A percentile compares a stretch with the other conserved stretches of the same genome.
Conservation (phyloP, 2,797 vertebrate genomes). For the Chloroceryle amazona region DNA sequence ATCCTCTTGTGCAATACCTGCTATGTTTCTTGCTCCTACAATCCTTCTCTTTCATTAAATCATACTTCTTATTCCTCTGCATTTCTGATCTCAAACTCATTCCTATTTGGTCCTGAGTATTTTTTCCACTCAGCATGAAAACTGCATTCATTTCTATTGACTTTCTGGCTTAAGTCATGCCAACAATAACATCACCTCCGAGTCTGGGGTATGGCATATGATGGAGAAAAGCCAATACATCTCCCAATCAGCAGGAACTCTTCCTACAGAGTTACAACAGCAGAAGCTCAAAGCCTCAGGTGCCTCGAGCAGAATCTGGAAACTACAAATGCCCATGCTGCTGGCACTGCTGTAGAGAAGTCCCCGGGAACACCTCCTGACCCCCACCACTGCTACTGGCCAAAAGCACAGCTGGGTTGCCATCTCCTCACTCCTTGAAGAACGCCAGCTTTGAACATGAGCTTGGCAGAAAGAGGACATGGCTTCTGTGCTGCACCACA, state of each 20-base stretch:
- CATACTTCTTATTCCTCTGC: not conserved
- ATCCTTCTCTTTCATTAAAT: not conserved
- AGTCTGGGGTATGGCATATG: rapidly evolving
- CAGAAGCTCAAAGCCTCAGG: not conserved
- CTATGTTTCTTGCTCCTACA: not conserved
- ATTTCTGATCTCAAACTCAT: not conserved
- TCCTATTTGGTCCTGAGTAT: not conserved
- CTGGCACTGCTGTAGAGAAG: rapidly evolving
- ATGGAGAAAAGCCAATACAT: not conserved
- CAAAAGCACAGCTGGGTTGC: not conserved
- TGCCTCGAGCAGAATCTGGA: not conserved
- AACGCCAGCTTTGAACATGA: not conserved
- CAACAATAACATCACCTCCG: not conserved
- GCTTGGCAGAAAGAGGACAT: not conserved
- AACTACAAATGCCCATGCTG: rapidly evolving
- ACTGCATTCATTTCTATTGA: not conserved
- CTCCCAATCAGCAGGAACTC: not conserved
- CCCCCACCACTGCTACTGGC: rapidly evolving
- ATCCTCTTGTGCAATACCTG: not conserved
- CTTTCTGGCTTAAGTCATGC: not conserved
- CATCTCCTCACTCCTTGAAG: not conserved
- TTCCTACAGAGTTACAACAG: not conserved
- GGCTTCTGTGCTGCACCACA: not conserved
- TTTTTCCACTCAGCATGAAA: not conserved
- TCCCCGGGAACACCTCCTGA: not conserved